Evolutionary conservation across 2,113 vertebrate genomes (phyloP), one percentile per base, ranked within the genome.

Genomic region (Platysternon megacephalum): DNA sequence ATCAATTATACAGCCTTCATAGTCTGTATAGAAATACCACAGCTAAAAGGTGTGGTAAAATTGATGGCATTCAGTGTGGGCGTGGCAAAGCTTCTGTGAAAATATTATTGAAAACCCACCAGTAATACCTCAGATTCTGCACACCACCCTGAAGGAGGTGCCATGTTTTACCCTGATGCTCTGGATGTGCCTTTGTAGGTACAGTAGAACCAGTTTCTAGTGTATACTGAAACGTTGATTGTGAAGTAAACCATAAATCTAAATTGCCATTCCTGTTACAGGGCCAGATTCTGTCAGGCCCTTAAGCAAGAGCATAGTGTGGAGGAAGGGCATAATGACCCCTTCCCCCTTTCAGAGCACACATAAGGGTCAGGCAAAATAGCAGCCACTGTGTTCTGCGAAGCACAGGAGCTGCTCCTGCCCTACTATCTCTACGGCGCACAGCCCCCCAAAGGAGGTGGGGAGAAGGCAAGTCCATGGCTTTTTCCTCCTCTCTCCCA

Each of bases 241-340:
- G 91, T 81, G 93, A 79, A 95, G 87, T 89, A 80, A 84, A 46
- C 93, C 88, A 79, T 93, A 91, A 95, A 96, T 93, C 92, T 92
- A 80, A 84, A 24, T 89, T 88, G 92, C 28, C 3, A 21, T 44
- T 44, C 72, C 29, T 91, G 89, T 81, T 85, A 2, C 32, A 46
- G 78, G 29, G 42, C n/a, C 26, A 72, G 49, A 46, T 87, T 91
- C 49, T 84, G 52, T 56, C 48, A 80, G 68, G 51, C 21, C 82
- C 76, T 91, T 79, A 76, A 79, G 84, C 26, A 90, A 52, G 76
- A 49, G 83, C 26, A 4, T 86, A 32, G n/a, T 61, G 6, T 32
- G 53, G 68, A 68, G 79, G 51, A 83, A 80, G 46, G 8, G 78
- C 89, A 55, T 68, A 72, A 94, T 12, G n/a, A 44, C 21, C 22